phyloP scores from a whole-genome alignment of 1,140 invertebrate species.

The Drosophila pandora region DNA sequence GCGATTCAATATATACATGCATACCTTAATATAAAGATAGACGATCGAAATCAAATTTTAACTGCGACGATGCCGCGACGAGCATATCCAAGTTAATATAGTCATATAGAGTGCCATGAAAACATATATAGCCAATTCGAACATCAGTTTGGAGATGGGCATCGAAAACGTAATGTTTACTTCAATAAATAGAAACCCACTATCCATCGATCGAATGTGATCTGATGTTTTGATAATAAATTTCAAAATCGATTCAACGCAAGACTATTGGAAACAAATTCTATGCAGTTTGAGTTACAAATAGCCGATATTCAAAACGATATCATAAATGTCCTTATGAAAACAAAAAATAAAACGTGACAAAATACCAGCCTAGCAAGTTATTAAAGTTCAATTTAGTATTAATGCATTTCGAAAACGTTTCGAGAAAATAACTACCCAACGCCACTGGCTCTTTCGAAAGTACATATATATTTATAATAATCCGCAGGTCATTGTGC shows the following conservation, averaged over 20 bases:
- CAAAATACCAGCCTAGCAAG: conserved; percentile 46
- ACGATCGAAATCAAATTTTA: conserved; percentile 61
- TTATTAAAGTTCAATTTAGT: conserved; percentile 49
- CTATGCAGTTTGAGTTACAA: conserved; percentile 17
- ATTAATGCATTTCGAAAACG: conserved; percentile 20
- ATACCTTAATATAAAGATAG: conserved; percentile 59
- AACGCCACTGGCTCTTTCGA: conserved; percentile 20
- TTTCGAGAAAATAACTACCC: conserved; percentile 8
- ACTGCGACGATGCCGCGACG: conserved; percentile 15
- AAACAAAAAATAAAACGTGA: conserved; percentile 34
- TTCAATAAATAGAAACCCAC: conserved; percentile 50
- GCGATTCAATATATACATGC: conserved; percentile 64
- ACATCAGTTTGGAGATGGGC: conserved; percentile 56
- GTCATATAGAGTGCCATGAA: conserved; percentile 67
- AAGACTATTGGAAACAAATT: conserved; percentile 56
- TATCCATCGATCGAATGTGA: conserved; percentile 33
- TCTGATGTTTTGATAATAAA: conserved; percentile 17
- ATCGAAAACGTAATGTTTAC: conserved; percentile 43
- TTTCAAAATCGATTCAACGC: conserved; percentile 17
- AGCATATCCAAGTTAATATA: conserved; percentile 26
- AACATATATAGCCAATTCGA: conserved; percentile 43
- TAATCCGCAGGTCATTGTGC: conserved; percentile 14
- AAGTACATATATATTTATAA: conserved; percentile 12
- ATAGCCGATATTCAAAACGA: conserved; percentile 13
- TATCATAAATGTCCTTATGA: conserved; percentile 26